These are phyloP conservation scores for Holocentrus rufus DNA, from an alignment of 2,797 vertebrate species.

Conservation along the genomic window DNA sequence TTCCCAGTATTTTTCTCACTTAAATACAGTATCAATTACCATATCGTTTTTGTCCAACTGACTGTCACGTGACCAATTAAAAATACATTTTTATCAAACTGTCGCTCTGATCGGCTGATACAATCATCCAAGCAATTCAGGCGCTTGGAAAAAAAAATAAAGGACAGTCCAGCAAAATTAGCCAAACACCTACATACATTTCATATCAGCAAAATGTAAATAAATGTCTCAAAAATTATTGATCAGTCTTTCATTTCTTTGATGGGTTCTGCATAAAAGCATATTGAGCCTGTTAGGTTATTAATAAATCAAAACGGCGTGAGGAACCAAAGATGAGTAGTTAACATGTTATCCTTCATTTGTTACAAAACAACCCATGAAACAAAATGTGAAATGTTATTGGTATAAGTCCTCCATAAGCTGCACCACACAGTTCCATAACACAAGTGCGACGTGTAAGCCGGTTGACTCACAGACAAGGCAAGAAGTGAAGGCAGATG, in stretches of 20 bases:
- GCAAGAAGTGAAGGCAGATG: constrained; percentile 74
- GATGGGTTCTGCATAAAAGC: constrained; percentile 33
- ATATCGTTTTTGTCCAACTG: constrained; percentile 23
- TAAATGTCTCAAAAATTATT: constrained; percentile 48
- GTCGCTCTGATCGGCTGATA: constrained; percentile 62
- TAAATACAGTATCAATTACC: constrained; percentile 36
- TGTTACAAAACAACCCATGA: constrained; percentile 33
- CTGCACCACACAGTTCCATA: constrained; percentile 48
- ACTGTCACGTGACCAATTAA: constrained; percentile 17
- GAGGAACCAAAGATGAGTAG: constrained; percentile 26
- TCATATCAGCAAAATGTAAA: constrained; percentile 57
- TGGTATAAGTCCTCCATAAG: constrained; percentile 39
- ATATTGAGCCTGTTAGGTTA: constrained; percentile 26
- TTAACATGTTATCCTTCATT: constrained; percentile 55
- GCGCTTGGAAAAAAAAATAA: constrained; percentile 50
- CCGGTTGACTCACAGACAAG: constrained; percentile 69
- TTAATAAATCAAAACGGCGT: constrained; percentile 31
- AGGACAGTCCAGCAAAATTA: constrained; percentile 58
- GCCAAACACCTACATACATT: constrained; percentile 61
- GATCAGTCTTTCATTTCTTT: constrained; percentile 48
- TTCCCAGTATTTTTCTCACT: constrained; percentile 33
- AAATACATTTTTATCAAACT: constrained; percentile 43
- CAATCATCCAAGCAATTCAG: constrained; percentile 67
- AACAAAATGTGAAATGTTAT: constrained; percentile 36
- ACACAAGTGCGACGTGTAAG: constrained; percentile 61